Evolutionary conservation across 2,113 vertebrate species (phyloP).

Genomic region (Passer domesticus): DNA sequence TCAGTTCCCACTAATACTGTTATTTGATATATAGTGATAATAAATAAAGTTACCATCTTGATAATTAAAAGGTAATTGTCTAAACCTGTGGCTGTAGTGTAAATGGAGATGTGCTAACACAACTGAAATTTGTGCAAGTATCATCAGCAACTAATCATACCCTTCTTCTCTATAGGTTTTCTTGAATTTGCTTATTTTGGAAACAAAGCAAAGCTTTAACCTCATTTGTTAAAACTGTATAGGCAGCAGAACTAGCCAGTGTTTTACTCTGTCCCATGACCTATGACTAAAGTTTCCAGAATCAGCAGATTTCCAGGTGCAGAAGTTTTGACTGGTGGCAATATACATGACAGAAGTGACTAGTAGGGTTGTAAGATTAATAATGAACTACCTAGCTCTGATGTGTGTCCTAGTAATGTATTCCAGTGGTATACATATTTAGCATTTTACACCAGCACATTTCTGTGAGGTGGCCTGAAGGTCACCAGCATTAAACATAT

Average conservation of each 20-base stretch:
- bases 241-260: slow-evolving; percentile 8
- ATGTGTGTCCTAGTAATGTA: background rate
- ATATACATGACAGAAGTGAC: background rate
- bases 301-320: slow-evolving; percentile 41
- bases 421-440: background rate
- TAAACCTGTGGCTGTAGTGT: background rate
- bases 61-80: background rate
- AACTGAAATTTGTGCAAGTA: background rate
- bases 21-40: background rate
- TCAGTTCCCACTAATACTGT: background rate
- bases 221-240: slow-evolving; percentile 19
- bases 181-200: slow-evolving; percentile 33
- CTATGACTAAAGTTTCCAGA: background rate
- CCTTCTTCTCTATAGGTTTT: slow-evolving; percentile 7
- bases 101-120: background rate
- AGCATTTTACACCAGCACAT: background rate
- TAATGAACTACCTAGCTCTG: background rate
- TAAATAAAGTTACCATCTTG: background rate
- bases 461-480: background rate
- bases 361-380: background rate
- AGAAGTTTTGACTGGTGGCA: background rate
- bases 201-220: slow-evolving; percentile 52
- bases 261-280: slow-evolving; percentile 3
- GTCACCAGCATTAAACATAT: background rate
- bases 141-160: background rate